Evolutionary conservation across 2,888 invertebrate genomes (phyloP).

Genomic region (Erebia aethiops): DNA sequence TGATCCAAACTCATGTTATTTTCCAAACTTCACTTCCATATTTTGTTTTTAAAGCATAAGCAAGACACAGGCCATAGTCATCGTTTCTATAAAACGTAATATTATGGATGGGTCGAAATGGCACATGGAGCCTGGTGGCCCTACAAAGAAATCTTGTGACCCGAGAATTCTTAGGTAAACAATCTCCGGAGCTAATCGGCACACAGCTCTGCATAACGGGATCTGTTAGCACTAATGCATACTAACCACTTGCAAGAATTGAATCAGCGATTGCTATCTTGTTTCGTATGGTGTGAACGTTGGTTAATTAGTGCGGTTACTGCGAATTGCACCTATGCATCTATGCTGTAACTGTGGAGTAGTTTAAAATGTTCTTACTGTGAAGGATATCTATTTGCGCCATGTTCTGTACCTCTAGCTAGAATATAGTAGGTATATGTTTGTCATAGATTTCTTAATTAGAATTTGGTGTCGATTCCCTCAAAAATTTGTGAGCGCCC

Average conservation of each 20-base stretch:
- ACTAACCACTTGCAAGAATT: conserved; percentile 39
- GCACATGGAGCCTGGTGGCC: not conserved
- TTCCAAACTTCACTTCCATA: no score
- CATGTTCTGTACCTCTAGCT: not conserved
- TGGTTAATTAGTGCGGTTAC: conserved; percentile 36
- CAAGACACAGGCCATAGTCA: no score
- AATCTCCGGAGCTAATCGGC: conserved; percentile 24
- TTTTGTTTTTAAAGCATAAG: no score
- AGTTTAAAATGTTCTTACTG: not conserved
- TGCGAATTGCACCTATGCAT: conserved; percentile 18
- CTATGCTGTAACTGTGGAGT: not conserved
- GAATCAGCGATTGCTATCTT: conserved; percentile 36
- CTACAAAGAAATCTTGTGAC: not conserved
- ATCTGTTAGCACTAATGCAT: conserved; percentile 36
- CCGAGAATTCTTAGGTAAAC: conserved; percentile 13
- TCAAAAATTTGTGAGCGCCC: not conserved
- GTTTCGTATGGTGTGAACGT: conserved; percentile 35
- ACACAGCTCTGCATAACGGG: conserved; percentile 31
- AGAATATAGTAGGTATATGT: not conserved
- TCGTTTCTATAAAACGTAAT: no score
- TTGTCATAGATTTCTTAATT: not conserved
- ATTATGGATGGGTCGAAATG: not conserved
- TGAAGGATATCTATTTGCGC: not conserved
- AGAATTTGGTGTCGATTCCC: not conserved
- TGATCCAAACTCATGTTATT: no score